Conservation (phyloP, 2,888 invertebrate genomes). For the Scrobipalpa atriplicella region DNA sequence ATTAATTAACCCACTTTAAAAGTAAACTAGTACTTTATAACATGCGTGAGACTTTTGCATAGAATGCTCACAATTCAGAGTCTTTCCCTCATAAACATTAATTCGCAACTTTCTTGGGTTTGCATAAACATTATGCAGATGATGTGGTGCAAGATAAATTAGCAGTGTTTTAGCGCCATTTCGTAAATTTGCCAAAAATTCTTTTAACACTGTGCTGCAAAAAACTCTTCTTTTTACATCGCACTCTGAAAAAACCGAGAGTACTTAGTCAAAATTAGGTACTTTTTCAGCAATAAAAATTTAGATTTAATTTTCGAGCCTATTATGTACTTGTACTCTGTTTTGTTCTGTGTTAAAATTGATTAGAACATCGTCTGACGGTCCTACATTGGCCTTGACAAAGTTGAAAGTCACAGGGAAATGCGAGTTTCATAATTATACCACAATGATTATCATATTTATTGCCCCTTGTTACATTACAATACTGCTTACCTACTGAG, state of each 20-base stretch:
- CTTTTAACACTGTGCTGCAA: background rate
- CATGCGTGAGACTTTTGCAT: constrained; percentile 30
- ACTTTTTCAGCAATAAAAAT: background rate
- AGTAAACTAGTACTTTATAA: background rate
- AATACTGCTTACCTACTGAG: background rate
- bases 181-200: background rate
- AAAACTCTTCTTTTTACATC: too few relatives aligned
- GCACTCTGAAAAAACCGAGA: too few relatives aligned
- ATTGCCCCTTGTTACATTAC: background rate
- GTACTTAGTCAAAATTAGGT: background rate
- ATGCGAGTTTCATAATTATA: constrained; percentile 10
- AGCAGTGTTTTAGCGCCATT: constrained; percentile 11
- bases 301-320: background rate
- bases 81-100: constrained; percentile 23
- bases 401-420: constrained; percentile 24
- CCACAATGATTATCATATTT: constrained; percentile 19
- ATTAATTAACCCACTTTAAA: background rate
- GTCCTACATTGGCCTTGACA: background rate
- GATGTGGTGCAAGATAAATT: constrained; percentile 16
- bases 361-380: constrained; percentile 8
- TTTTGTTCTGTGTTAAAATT: constrained; percentile 11
- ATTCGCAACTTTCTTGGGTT: constrained; percentile 18
- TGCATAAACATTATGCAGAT: constrained; percentile 19
- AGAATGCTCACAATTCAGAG: constrained; percentile 23
- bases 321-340: too few relatives aligned